These are phyloP conservation scores for Pheosia gnoma DNA, from an alignment of 2,888 invertebrate genomes.

Conservation along the genomic window DNA sequence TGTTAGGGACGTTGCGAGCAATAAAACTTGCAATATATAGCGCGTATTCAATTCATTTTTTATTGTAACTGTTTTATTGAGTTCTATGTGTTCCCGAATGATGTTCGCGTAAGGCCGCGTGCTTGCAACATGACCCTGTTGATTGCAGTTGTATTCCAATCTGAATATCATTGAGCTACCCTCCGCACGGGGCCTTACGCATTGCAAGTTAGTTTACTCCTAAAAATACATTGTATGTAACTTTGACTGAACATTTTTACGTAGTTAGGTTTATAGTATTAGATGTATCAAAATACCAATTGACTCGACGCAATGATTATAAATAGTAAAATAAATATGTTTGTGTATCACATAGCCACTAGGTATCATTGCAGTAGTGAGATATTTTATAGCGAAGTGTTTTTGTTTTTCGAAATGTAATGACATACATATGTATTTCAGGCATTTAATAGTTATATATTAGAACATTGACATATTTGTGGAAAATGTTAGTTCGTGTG, in stretches of 20 bases:
- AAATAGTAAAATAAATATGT: slow-evolving; percentile 40
- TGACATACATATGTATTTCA: slow-evolving; percentile 67
- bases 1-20: slow-evolving; percentile 65
- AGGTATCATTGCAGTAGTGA: slow-evolving; percentile 64
- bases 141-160: slow-evolving; percentile 30
- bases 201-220: slow-evolving; percentile 60
- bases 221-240: slow-evolving; percentile 81
- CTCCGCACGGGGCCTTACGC: slow-evolving; percentile 44
- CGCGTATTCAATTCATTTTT: slow-evolving; percentile 37
- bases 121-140: slow-evolving; percentile 52
- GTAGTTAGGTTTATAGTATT: slow-evolving; percentile 69
- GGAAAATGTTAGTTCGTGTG: slow-evolving; percentile 70
- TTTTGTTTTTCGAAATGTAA: slow-evolving; percentile 51
- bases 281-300: slow-evolving; percentile 57
- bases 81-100: slow-evolving; percentile 56
- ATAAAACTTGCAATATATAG: slow-evolving; percentile 69
- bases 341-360: slow-evolving; percentile 39
- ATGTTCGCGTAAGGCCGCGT: slow-evolving; percentile 46
- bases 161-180: slow-evolving; percentile 41
- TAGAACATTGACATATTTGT: slow-evolving; percentile 64
- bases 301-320: slow-evolving; percentile 54
- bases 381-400: slow-evolving; percentile 64
- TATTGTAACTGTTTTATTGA: slow-evolving; percentile 52
- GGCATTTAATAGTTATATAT: slow-evolving; percentile 76
- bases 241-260: slow-evolving; percentile 83